phyloP scores from a whole-genome alignment of 2,888 invertebrate genomes.

The Philhelius pedissequus region DNA sequence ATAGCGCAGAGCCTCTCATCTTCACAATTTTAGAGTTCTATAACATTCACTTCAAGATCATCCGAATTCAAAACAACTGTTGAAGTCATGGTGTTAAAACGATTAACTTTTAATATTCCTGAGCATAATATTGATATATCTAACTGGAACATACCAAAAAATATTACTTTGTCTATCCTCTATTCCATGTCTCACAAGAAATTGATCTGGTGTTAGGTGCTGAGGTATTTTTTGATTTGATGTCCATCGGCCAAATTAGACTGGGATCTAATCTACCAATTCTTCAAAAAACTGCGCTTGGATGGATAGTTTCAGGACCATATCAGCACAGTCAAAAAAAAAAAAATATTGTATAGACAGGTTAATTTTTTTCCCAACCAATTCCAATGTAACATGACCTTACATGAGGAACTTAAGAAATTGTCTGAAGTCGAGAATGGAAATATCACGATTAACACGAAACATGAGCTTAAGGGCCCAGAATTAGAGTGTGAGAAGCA shows the following conservation, averaged over 20 bases:
- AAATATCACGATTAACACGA: too few species aligned
- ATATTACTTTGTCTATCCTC: conserved; percentile 40
- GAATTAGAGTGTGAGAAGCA: too few species aligned
- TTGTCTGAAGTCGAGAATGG: too few species aligned
- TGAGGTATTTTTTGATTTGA: too few species aligned
- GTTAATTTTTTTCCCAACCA: not conserved
- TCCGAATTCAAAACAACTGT: too few species aligned
- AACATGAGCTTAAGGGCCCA: too few species aligned
- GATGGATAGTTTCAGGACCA: conserved; percentile 37
- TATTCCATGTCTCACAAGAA: conserved; percentile 31
- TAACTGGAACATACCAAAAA: conserved; percentile 18
- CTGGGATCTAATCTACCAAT: too few species aligned
- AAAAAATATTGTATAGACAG: not conserved
- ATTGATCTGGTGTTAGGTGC: too few species aligned
- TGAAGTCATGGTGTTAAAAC: too few species aligned
- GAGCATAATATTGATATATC: too few species aligned
- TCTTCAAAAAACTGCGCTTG: conserved; percentile 23
- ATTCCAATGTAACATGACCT: not conserved
- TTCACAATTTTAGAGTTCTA: conserved; percentile 36
- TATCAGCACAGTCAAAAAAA: conserved; percentile 1
- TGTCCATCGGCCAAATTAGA: too few species aligned
- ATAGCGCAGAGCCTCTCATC: conserved; percentile 1
- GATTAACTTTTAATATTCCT: too few species aligned
- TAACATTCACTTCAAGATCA: not conserved
- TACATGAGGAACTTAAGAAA: not conserved